Conservation (phyloP, 2,888 invertebrate species). For the Capitulum mitella region DNA sequence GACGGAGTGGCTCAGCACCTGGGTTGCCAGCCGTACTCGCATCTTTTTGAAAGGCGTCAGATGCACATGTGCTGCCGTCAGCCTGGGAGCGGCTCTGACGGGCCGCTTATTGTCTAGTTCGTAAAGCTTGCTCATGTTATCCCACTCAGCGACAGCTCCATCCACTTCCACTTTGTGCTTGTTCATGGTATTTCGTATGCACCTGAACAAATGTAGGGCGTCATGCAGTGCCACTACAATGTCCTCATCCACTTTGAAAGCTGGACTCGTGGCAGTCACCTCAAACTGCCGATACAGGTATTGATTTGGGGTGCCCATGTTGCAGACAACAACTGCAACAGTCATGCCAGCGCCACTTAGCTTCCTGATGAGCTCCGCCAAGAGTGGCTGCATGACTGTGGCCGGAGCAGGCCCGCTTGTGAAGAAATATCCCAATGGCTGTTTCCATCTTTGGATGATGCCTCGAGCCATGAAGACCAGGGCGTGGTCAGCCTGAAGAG, state of each 20-base stretch:
- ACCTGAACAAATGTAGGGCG: background rate
- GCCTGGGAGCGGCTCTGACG: background rate
- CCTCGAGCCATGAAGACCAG: too few species aligned
- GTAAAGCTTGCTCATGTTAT: background rate
- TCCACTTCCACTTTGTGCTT: background rate
- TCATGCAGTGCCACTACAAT: background rate
- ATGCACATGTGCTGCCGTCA: background rate
- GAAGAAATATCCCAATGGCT: background rate
- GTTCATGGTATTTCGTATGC: background rate
- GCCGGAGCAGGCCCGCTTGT: background rate
- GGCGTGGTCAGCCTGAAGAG: background rate
- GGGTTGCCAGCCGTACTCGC: background rate
- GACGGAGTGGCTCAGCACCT: too few species aligned
- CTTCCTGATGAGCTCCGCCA: background rate
- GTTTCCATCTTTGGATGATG: background rate
- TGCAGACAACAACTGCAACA: background rate
- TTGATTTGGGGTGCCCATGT: background rate
- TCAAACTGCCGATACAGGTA: background rate
- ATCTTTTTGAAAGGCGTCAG: background rate
- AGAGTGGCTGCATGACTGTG: background rate
- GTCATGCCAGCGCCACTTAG: background rate
- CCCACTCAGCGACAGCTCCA: background rate
- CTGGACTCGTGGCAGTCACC: background rate
- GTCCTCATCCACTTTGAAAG: background rate
- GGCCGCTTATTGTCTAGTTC: background rate